Conservation (phyloP, 2,113 vertebrate genomes). For the Cavia porcellus region DNA sequence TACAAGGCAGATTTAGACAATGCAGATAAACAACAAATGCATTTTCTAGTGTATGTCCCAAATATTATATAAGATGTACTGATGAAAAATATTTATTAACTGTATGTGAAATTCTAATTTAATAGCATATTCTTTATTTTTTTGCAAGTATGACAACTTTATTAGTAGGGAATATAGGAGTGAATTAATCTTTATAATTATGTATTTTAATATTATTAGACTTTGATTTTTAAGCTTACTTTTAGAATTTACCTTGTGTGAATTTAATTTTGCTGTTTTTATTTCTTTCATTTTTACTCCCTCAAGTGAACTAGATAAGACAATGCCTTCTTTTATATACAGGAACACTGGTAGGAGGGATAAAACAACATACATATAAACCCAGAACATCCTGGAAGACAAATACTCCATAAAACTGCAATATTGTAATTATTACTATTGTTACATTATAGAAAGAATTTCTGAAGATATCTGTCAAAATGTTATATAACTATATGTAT, state of each 20-base stretch:
- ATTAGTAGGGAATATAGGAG: not conserved
- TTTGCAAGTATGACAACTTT: not conserved
- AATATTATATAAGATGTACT: not conserved
- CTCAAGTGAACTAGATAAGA: slow-evolving; percentile 5
- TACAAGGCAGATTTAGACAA: not conserved
- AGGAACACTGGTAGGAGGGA: not conserved
- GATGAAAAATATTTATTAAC: not conserved
- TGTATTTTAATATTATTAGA: not conserved
- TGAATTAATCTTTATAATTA: not conserved
- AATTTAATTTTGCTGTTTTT: not conserved
- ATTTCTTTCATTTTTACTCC: not conserved
- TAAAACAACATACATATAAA: slow-evolving; percentile 21
- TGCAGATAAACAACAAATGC: not conserved
- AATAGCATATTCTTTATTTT: not conserved
- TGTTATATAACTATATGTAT: too few species aligned
- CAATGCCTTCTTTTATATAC: not conserved
- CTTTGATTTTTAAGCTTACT: not conserved
- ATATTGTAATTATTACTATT: slow-evolving; percentile 45
- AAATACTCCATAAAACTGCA: slow-evolving; percentile 39
- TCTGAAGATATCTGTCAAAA: not conserved
- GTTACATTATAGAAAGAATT: slow-evolving; percentile 43
- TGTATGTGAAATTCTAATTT: not conserved
- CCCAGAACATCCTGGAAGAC: slow-evolving; percentile 41
- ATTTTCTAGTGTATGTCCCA: not conserved
- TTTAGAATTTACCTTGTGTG: not conserved